Evolutionary conservation across 2,797 vertebrate genomes (phyloP).

Genomic region (Melanotaenia parkinsoni): DNA sequence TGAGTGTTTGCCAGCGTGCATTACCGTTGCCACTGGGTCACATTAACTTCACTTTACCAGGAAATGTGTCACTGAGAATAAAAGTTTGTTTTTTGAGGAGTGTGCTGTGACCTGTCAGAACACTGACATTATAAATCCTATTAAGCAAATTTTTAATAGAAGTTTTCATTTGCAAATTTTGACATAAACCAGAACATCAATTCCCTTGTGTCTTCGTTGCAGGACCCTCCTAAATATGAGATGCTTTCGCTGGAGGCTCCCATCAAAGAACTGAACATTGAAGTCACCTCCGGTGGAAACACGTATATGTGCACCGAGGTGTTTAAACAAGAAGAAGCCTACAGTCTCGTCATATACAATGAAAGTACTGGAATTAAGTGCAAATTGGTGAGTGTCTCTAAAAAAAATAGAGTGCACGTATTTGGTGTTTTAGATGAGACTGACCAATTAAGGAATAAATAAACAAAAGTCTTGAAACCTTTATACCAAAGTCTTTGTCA

Average conservation of each 20-base stretch:
- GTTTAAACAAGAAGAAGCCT: constrained; percentile 77
- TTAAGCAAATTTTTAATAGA: too few relatives aligned
- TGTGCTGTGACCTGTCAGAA: not conserved
- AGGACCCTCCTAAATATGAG: constrained; percentile 87
- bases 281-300: constrained; percentile 56
- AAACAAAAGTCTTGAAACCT: too few relatives aligned
- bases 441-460: too few relatives aligned
- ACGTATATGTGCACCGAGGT: constrained; percentile 58
- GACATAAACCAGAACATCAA: not conserved
- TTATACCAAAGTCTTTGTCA: too few relatives aligned
- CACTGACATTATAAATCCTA: too few relatives aligned
- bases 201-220: constrained; percentile 16
- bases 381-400: constrained; percentile 82
- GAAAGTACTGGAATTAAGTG: constrained; percentile 69
- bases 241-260: constrained; percentile 75
- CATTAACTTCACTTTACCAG: too few relatives aligned
- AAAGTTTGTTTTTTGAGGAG: too few relatives aligned
- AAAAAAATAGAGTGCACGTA: too few relatives aligned
- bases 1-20: too few relatives aligned
- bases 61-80: too few relatives aligned
- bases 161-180: not conserved
- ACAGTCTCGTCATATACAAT: constrained; percentile 85
- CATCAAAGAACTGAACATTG: constrained; percentile 56
- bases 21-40: too few relatives aligned
- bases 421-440: too few relatives aligned